Evolutionary conservation across 2,113 vertebrate species (phyloP).

Genomic region (Megalops atlanticus): DNA sequence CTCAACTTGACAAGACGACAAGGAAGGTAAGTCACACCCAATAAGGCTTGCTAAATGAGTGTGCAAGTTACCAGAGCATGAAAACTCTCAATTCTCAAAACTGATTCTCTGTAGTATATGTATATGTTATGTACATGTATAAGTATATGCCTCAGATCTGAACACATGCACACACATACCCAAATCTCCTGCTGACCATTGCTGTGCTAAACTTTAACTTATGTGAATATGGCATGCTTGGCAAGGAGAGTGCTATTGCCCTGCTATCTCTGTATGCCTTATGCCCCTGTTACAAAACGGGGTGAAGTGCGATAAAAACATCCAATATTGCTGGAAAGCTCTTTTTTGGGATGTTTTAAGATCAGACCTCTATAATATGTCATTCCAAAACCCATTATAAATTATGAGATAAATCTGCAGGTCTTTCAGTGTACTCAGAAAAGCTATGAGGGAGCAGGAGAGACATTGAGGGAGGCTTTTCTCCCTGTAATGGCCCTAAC

Average conservation of each 20-base stretch:
- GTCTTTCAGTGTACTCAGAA: constrained; percentile 18
- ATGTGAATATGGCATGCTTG: background rate
- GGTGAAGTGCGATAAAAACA: constrained; percentile 39
- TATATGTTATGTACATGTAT: no score
- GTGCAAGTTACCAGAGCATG: background rate
- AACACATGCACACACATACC: background rate
- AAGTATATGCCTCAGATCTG: constrained; percentile 30
- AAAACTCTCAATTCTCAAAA: constrained; percentile 18
- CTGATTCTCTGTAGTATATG: constrained; percentile 29
- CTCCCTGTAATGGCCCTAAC: background rate
- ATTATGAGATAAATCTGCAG: constrained; percentile 36
- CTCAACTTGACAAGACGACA: constrained; percentile 26
- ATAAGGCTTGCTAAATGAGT: constrained; percentile 13
- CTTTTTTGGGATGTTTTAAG: constrained; percentile 38
- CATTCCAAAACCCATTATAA: constrained; percentile 46
- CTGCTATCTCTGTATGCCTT: constrained; percentile 34
- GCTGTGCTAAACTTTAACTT: background rate
- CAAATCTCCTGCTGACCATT: background rate
- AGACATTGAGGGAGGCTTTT: background rate
- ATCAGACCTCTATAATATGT: constrained; percentile 42
- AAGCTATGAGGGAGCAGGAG: background rate
- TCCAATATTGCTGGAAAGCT: constrained; percentile 31
- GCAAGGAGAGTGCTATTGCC: constrained; percentile 16
- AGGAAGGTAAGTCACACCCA: constrained; percentile 33
- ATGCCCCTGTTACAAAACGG: constrained; percentile 35